Evolutionary conservation across 1,140 invertebrate genomes (phyloP).

Genomic region (Cydia strobilella): DNA sequence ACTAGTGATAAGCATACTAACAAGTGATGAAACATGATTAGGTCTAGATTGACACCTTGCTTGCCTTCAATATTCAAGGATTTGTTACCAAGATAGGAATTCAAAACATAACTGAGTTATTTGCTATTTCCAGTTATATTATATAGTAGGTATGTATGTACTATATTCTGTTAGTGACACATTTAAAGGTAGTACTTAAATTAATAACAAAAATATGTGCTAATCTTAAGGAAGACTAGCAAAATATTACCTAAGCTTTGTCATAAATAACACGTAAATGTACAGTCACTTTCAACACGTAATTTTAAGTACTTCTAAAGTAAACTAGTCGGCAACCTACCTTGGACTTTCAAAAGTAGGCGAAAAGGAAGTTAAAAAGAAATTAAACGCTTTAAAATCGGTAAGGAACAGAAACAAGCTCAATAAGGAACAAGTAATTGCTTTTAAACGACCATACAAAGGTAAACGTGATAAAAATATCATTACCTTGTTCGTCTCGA

Average conservation of each 20-base stretch:
- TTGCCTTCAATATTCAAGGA: not conserved
- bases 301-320: not conserved
- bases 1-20: too few species aligned
- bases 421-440: conserved; percentile 29
- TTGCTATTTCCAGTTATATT: not conserved
- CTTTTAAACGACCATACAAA: conserved; percentile 11
- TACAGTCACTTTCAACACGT: not conserved
- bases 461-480: conserved; percentile 18
- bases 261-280: not conserved
- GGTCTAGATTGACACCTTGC: not conserved
- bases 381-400: conserved; percentile 20
- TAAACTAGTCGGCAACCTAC: not conserved
- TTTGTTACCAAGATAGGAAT: not conserved
- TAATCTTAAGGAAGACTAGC: not conserved
- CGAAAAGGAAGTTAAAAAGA: conserved; percentile 27
- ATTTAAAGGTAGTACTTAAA: not conserved
- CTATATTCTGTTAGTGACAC: not conserved
- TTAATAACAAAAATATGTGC: not conserved
- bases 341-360: conserved; percentile 22
- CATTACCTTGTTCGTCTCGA: conserved; percentile 13
- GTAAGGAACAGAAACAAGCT: conserved; percentile 16
- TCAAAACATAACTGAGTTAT: not conserved
- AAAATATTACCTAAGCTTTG: not conserved
- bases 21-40: conserved; percentile 33
- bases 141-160: not conserved